Conservation (phyloP, 2,797 vertebrate genomes). For the Typhlichthys eigenmanni region DNA sequence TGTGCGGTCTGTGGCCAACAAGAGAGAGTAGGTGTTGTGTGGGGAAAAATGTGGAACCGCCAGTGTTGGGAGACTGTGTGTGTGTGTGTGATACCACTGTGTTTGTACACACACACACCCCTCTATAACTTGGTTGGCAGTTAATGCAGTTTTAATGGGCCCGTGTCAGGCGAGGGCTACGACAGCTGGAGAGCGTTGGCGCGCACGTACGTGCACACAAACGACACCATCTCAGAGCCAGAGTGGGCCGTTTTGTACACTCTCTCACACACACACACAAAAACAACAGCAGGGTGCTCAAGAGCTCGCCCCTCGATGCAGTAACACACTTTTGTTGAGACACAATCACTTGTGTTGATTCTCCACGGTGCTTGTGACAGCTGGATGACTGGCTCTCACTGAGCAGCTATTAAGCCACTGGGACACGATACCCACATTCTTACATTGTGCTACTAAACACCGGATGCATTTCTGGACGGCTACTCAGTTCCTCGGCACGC, state of each 20-base stretch:
- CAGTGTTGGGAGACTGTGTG: conserved; percentile 40
- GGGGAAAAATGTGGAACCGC: conserved; percentile 39
- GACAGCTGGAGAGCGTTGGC: conserved; percentile 54
- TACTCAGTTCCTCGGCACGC: conserved; percentile 49
- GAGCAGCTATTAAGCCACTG: conserved; percentile 23
- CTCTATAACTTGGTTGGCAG: conserved; percentile 59
- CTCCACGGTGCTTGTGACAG: conserved; percentile 62
- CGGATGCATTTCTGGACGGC: background rate
- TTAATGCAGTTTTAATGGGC: conserved; percentile 78
- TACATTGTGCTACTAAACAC: conserved; percentile 28
- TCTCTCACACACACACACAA: background rate
- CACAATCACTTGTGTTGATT: conserved; percentile 67
- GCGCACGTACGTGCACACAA: conserved; percentile 39
- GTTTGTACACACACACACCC: conserved; percentile 45
- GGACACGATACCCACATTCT: conserved; percentile 53
- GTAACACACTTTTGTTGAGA: conserved; percentile 44
- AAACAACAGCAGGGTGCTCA: conserved; percentile 26
- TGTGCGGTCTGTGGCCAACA: no score
- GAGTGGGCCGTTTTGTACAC: conserved; percentile 33
- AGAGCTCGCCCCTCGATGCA: conserved; percentile 21
- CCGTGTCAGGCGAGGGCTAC: conserved; percentile 62
- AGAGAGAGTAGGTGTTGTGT: conserved; percentile 22
- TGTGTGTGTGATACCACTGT: conserved; percentile 29
- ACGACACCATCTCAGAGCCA: conserved; percentile 32
- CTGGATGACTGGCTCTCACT: conserved; percentile 48